Base-by-base conservation (phyloP, 2,113 vertebrate species). In the Myrmophylax atrothorax region DNA sequence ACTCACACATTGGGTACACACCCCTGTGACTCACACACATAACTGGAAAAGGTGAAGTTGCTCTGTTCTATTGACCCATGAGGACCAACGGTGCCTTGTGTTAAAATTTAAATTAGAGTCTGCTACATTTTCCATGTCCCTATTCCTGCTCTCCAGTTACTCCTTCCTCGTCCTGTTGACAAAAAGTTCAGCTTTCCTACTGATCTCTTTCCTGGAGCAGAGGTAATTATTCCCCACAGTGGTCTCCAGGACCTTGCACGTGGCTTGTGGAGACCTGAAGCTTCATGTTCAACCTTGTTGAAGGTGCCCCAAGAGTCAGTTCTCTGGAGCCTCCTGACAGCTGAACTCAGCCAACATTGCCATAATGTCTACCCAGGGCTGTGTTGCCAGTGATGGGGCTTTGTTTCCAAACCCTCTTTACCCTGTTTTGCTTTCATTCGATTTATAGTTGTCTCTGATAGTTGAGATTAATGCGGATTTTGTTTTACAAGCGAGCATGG, bases 381-480 rank as follows among this genome's bases (percentile, higher is more conserved):
- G 74, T 20, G 25, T 29, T 77, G 46, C 76, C 25, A 73, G 72
- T 68, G 50, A 81, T 47, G 20, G 16, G 70, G 24, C 33, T 70
- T 81, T 78, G n/a, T 69, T 96, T 92, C 63, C 42, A 94, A 80
- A 46, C 16, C 28, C 33, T 76, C 60, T 69, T 46, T 82, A 44
- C 22, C 26, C 53, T 66, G 7, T 89, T 90, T 89, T 12, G 17
- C 66, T 94, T 91, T 58, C 14, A 67, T 85, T 77, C 31, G 9
- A 87, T 96, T 96, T 96, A 91, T 47, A 88, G 70, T 58, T 93
- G 75, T 83, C 83, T 94, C 77, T 53, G 60, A 70, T 67, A 86
- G 78, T 69, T 80, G 81, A 89, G 78, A 96, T 91, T 91, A 96
- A 97, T 92, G 86, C 84, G 40, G 15, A 79, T 87, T 96, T 96